These are phyloP conservation scores for Siderastrea radians DNA, from an alignment of 92 coral and sea anemone genomes.

Conservation along the genomic window DNA sequence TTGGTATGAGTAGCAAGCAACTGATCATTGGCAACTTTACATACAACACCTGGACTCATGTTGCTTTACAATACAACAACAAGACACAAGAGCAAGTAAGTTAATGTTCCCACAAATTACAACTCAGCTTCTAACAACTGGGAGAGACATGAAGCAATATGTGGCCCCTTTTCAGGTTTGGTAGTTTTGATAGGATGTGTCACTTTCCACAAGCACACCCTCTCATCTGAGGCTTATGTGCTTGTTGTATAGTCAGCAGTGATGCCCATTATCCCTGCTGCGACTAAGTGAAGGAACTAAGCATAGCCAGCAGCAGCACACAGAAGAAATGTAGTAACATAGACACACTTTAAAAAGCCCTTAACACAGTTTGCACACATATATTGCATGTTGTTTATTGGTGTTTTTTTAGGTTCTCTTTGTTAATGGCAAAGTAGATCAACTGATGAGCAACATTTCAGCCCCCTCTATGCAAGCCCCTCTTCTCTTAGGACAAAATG, in stretches of 20 bases:
- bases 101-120: too few species aligned
- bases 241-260: not conserved
- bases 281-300: too few species aligned
- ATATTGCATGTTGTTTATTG: not conserved
- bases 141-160: too few species aligned
- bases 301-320: too few species aligned
- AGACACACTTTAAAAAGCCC: too few species aligned
- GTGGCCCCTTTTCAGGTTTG: too few species aligned
- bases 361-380: not conserved
- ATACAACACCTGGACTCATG: conserved; percentile 63
- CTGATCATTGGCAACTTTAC: conserved; percentile 33
- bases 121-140: too few species aligned
- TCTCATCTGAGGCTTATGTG: not conserved
- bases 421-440: conserved; percentile 49
- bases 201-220: not conserved
- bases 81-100: conserved; percentile 44
- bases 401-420: conserved; percentile 25
- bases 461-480: not conserved
- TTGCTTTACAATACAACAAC: conserved; percentile 59
- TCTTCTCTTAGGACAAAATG: conserved; percentile 53
- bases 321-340: too few species aligned
- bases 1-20: conserved; percentile 19
- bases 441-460: conserved; percentile 14
- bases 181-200: too few species aligned
- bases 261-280: too few species aligned